phyloP scores from a whole-genome alignment of 2,888 invertebrate genomes.

The Xylota segnis region DNA sequence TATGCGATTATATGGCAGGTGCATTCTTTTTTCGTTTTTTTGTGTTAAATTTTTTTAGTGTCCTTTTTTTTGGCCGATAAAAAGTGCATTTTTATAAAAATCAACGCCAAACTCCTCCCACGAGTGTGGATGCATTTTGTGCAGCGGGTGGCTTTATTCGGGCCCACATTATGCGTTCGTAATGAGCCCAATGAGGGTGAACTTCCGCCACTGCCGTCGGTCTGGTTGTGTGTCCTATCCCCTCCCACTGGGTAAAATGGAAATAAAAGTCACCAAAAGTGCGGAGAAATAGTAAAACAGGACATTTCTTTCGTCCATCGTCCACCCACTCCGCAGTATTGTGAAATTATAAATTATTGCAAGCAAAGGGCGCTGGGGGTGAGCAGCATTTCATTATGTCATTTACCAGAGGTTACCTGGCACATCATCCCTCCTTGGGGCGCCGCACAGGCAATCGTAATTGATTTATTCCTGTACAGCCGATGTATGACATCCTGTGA shows the following conservation, averaged over 20 bases:
- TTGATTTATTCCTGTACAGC: conserved; percentile 68
- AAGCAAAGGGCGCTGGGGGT: background rate
- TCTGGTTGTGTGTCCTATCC: conserved; percentile 52
- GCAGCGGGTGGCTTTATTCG: conserved; percentile 39
- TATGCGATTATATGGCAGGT: conserved; percentile 75
- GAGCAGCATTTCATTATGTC: conserved; percentile 53
- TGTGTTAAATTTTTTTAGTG: conserved; percentile 45
- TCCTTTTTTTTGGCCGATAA: conserved; percentile 55
- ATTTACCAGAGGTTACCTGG: conserved; percentile 69
- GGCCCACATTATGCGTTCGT: conserved; percentile 75
- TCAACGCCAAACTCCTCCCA: conserved; percentile 76
- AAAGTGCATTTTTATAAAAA: conserved; percentile 73
- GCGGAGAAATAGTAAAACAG: conserved; percentile 72
- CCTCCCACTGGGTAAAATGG: conserved; percentile 63
- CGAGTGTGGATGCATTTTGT: conserved; percentile 69
- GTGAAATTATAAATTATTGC: conserved; percentile 69
- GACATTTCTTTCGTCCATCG: conserved; percentile 32
- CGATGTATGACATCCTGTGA: conserved; percentile 71
- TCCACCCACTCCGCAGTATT: conserved; percentile 20
- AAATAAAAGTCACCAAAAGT: conserved; percentile 74
- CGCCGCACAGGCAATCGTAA: conserved; percentile 59
- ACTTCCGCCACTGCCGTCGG: conserved; percentile 59
- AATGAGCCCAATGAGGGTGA: conserved; percentile 76
- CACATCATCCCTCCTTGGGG: conserved; percentile 55
- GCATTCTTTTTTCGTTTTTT: conserved; percentile 49